Percentiles rank a stretch among this genome's conserved stretches.
Evolutionary conservation across 2,888 invertebrate species (phyloP).

Genomic region (Hecatera dysodea): DNA sequence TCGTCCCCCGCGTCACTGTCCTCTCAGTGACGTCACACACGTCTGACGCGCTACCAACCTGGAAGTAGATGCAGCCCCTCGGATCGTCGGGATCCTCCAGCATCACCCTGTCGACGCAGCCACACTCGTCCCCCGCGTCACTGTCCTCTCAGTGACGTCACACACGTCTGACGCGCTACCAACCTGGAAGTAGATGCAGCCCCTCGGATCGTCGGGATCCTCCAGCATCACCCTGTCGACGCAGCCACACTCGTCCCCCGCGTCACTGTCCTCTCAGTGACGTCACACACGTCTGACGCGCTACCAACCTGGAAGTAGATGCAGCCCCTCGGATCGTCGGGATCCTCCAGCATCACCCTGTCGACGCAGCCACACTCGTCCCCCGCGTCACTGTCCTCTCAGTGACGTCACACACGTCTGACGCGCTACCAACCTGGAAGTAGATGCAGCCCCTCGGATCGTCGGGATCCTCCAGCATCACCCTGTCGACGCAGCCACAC

Average conservation of each 20-base stretch:
- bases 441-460: no score
- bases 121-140: slow-evolving; percentile 60
- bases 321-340: neutral
- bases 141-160: slow-evolving; percentile 56
- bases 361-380: slow-evolving; percentile 70
- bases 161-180: neutral
- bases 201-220: neutral
- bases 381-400: no score
- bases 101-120: slow-evolving; percentile 75
- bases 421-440: no score
- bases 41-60: neutral
- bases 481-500: no score
- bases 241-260: slow-evolving; percentile 69
- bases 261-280: slow-evolving; percentile 43
- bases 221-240: slow-evolving; percentile 8
- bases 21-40: slow-evolving; percentile 52
- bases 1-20: slow-evolving; percentile 24
- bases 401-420: no score
- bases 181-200: neutral
- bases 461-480: no score
- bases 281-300: slow-evolving; percentile 27
- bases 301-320: neutral
- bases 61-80: slow-evolving; percentile 53
- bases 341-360: neutral
- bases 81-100: slow-evolving; percentile 88